Evolutionary conservation across 2,888 invertebrate genomes (phyloP), one percentile per base, ranked within the genome.

Genomic region (Tribolium freemani): DNA sequence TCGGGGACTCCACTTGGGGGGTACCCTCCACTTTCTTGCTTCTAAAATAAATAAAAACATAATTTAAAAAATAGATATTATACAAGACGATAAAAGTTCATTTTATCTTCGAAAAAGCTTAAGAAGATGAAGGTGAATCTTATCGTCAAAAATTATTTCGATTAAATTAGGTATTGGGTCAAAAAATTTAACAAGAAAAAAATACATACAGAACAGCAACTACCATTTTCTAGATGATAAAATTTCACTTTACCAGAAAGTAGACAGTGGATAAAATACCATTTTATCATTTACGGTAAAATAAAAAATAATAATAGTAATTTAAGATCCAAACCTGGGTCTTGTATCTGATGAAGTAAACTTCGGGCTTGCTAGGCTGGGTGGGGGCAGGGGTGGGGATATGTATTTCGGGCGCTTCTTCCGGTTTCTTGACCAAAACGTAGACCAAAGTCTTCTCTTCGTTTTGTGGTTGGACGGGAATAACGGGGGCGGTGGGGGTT

Each of bases 381-480:
- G 95, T 95, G 50, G 95, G 94, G 53, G 92, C 92, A 2, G 93
- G 92, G 8, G 94, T 92, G 1, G 95, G 95, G 77, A 95, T 91
- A 51, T 91, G 89, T 74, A 95, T 90, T 71, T 94, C 94, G 60
- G 94, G 94, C 80, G 93, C 93, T 77, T 94, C 93, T 85, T 95
- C 95, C 9, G 95, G 95, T 85, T 95, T 95, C 91, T 95, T 95
- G 73, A 95, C 95, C 86, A 96, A 87, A 60, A 96, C 95, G 87
- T 96, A 95, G 73, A 95, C 94, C 77, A 95, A 89, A 5, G 95
- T 95, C 89, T 96, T 96, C 88, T 95, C 94, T 87, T 96, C 95
- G 83, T 95, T 94, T 86, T 94, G 95, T 21, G 93, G 93, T 79
- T 94, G 93, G 63, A 92, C 86, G 21, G 95, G 94, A 77, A 95